Base-by-base conservation (phyloP, 2,888 invertebrate genomes). In the Drosophila neotestacea region DNA sequence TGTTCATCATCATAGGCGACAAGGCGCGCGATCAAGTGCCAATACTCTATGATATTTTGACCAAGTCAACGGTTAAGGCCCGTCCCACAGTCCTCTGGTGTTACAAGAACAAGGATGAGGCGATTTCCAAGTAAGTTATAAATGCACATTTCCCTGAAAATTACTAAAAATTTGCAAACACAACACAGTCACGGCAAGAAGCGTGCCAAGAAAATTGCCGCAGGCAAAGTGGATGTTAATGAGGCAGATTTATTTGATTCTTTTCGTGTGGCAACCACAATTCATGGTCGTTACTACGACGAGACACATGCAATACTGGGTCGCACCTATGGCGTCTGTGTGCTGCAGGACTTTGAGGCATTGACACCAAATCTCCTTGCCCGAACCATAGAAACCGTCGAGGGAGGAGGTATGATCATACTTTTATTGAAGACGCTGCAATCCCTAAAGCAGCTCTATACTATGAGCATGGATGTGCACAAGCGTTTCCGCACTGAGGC, bases 391-490 rank as follows among this genome's bases (percentile, higher is more conserved):
- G 99, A 99, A 94, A 99, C 99, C 0, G 98, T 99, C 0, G 98
- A 99, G 93, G 99, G 99, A 27, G 98, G 98, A 60, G 98, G 98
- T n/a, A 94, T 99, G 0, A 95, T 99, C 61, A 95, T 99, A 52
- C 94, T 99, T 70, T 93, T 99, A 6, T 93, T 99, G 11, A 95
- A 96, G 90, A 95, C 96, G 0, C 94, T 99, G 90, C 94, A 95
- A 62, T 99, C 99, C 0, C 93, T 99, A 28, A 96, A 97, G 90
- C 99, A 99, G 91, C 94, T 99, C 4, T 99, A 97, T 91, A 97
- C 99, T 0, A 96, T 99, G 94, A 96, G 96, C 74, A 99, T 99
- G 99, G 99, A 99, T 94, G 98, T 99, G 1, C 99, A 99, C 93
- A 95, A 97, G 75, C 94, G 97, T 93, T 95, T 92, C 91, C 95